Conservation (phyloP, 2,888 invertebrate species). For the Ormia ochracea region DNA sequence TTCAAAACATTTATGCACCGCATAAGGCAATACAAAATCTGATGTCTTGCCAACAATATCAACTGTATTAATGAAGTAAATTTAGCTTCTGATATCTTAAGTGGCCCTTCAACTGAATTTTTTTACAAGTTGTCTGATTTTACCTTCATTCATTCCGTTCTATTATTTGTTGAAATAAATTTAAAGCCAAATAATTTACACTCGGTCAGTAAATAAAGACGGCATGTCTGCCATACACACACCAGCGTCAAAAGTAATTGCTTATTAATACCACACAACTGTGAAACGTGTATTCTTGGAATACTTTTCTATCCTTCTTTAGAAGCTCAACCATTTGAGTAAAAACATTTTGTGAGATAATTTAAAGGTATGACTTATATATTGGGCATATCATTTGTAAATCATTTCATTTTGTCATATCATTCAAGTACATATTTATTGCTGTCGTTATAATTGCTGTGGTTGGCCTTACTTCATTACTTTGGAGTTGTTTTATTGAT, state of each 20-base stretch:
- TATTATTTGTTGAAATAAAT: constrained; percentile 31
- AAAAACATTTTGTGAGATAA: constrained; percentile 9
- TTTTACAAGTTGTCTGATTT: constrained; percentile 35
- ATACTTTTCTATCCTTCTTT: background rate
- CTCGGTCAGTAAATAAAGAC: constrained; percentile 10
- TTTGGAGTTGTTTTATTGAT: constrained; percentile 39
- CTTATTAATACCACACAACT: background rate
- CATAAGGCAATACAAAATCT: background rate
- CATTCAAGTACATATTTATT: constrained; percentile 38
- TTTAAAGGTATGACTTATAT: constrained; percentile 9
- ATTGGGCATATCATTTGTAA: constrained; percentile 49
- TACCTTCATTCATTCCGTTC: too few species aligned
- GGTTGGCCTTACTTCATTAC: background rate
- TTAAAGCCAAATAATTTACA: constrained; percentile 12
- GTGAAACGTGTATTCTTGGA: background rate
- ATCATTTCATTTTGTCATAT: constrained; percentile 45
- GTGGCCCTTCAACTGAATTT: constrained; percentile 47
- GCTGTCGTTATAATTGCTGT: constrained; percentile 18
- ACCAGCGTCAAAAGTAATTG: background rate
- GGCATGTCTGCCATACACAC: background rate
- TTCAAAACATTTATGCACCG: constrained; percentile 16
- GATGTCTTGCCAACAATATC: background rate
- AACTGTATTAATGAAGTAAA: constrained; percentile 32
- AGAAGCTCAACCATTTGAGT: background rate
- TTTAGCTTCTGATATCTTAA: constrained; percentile 46